Percentiles rank a stretch among this genome's conserved stretches.
phyloP scores from a whole-genome alignment of 2,113 vertebrate genomes.

The Antechinus flavipes region DNA sequence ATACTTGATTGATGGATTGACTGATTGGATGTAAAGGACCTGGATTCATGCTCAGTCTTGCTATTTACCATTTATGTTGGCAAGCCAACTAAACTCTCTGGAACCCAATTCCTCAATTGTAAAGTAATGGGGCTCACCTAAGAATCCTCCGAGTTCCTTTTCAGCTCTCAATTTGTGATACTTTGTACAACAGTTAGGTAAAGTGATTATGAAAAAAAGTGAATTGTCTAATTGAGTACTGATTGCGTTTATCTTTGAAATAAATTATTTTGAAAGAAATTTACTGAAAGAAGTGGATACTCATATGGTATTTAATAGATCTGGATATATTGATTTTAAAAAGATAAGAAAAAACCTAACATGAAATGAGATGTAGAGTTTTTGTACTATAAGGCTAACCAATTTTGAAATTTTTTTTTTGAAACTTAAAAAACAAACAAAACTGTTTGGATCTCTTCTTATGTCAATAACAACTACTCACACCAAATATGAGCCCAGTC shows the following conservation, averaged over 20 bases:
- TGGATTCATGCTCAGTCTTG: not conserved
- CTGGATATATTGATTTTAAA: not conserved
- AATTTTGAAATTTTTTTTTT: not conserved
- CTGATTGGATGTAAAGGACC: not conserved
- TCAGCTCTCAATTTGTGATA: not conserved
- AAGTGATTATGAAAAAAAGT: not conserved
- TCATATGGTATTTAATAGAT: not conserved
- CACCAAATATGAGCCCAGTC: slow-evolving; percentile 64
- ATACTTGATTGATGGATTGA: not conserved
- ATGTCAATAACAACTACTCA: slow-evolving; percentile 64
- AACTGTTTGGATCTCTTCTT: slow-evolving; percentile 43
- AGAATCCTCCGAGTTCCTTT: not conserved
- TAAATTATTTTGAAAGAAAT: not conserved
- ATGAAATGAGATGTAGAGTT: slow-evolving; percentile 45
- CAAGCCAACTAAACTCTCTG: not conserved
- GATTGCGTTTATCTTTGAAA: not conserved
- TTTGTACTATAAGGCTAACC: not conserved
- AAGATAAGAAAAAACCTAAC: not conserved
- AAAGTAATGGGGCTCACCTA: not conserved
- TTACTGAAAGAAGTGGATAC: not conserved
- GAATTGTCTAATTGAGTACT: not conserved
- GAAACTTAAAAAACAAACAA: slow-evolving; percentile 39
- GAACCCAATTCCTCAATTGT: not conserved
- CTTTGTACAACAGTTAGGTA: not conserved
- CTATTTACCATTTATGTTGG: not conserved